Evolutionary conservation across 2,888 invertebrate genomes (phyloP).

Genomic region (Chrysolina oricalcia): DNA sequence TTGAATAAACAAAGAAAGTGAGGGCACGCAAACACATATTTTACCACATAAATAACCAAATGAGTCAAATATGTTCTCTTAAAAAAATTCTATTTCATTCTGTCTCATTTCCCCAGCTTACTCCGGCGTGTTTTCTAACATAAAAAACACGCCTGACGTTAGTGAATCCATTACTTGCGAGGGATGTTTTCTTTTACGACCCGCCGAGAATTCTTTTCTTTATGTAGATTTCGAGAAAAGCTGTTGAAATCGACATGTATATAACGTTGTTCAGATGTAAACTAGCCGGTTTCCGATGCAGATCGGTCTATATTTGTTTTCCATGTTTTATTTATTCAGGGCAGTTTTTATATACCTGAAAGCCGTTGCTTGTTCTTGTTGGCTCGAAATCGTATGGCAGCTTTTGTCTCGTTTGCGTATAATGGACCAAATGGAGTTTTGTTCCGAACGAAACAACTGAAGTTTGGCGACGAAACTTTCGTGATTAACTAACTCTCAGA

Average conservation of each 20-base stretch:
- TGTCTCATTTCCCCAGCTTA: background rate
- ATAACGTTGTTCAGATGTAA: conserved; percentile 30
- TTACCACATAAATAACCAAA: background rate
- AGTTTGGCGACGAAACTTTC: background rate
- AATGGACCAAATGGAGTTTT: background rate
- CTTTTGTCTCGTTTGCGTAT: background rate
- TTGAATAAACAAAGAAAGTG: too few species aligned
- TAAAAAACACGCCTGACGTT: background rate
- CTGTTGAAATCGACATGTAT: conserved; percentile 27
- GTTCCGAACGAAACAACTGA: background rate
- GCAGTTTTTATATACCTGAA: conserved; percentile 11
- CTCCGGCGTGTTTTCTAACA: background rate
- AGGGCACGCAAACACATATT: background rate
- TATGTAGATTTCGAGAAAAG: conserved; percentile 25
- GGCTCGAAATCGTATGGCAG: background rate
- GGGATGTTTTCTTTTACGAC: conserved; percentile 11
- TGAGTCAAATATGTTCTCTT: background rate
- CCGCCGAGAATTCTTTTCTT: background rate
- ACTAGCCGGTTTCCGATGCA: conserved; percentile 17
- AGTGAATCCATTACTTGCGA: background rate
- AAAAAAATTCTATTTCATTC: background rate
- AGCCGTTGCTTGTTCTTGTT: conserved; percentile 7
- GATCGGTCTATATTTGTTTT: conserved; percentile 12
- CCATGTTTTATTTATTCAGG: conserved; percentile 23
- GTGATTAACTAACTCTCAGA: too few species aligned